These are phyloP conservation scores for Tiliqua scincoides DNA, from an alignment of 2,113 vertebrate genomes.

Conservation along the genomic window DNA sequence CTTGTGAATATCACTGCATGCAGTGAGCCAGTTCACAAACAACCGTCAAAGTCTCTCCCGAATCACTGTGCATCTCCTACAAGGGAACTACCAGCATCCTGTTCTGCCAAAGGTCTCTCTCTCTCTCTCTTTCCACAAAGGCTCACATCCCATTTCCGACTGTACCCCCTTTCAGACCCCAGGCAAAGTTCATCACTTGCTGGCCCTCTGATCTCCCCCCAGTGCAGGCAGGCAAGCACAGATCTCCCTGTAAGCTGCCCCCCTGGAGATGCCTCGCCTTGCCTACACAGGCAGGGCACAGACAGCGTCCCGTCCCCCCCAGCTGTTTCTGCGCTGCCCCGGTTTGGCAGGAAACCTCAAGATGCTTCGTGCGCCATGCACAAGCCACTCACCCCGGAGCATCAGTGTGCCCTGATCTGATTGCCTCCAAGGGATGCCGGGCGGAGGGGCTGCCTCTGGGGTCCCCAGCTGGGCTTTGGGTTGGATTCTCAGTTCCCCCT, in stretches of 20 bases:
- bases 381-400: background rate
- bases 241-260: background rate
- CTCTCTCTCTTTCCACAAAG: conserved; percentile 21
- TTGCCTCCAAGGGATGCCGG: background rate
- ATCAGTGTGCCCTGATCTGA: background rate
- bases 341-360: background rate
- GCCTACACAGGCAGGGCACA: background rate
- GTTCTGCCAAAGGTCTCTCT: conserved; percentile 13
- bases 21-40: conserved; percentile 21
- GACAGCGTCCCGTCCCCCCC: background rate
- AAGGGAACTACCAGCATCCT: background rate
- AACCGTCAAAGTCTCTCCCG: background rate
- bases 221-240: background rate
- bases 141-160: background rate
- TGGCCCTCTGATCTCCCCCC: background rate
- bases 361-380: background rate
- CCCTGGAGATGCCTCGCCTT: background rate
- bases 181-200: background rate
- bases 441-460: background rate
- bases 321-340: background rate
- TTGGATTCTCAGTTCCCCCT: background rate
- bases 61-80: background rate
- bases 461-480: background rate
- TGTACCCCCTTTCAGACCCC: background rate
- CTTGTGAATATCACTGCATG: conserved; percentile 18